Conservation (phyloP, 2,888 invertebrate genomes). For the Druceiella hillmani region DNA sequence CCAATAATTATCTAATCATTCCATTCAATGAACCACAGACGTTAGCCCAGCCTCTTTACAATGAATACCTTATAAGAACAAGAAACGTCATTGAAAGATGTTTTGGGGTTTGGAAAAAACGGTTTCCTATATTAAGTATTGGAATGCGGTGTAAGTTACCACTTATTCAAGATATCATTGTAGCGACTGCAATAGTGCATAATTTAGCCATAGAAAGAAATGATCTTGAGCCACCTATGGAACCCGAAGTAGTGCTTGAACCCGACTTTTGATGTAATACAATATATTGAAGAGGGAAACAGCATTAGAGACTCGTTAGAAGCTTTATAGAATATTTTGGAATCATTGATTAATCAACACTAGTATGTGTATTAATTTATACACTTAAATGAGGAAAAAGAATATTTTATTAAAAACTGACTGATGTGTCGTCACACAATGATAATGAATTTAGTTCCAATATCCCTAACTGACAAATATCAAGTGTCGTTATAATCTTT, state of each 20-base stretch:
- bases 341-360: too few species aligned
- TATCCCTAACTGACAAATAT: too few species aligned
- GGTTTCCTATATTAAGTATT: conserved; percentile 18
- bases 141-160: conserved; percentile 13
- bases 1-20: conserved; percentile 12
- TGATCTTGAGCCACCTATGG: conserved; percentile 6
- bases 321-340: too few species aligned
- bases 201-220: conserved; percentile 13
- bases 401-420: too few species aligned
- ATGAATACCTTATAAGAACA: conserved; percentile 14
- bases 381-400: too few species aligned
- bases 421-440: too few species aligned
- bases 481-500: too few species aligned
- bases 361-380: too few species aligned
- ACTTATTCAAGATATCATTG: conserved; percentile 14
- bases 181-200: conserved; percentile 16
- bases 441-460: too few species aligned
- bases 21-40: conserved; percentile 13
- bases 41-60: conserved; percentile 13
- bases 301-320: too few species aligned
- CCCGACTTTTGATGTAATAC: too few species aligned
- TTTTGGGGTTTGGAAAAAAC: conserved; percentile 14
- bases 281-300: too few species aligned
- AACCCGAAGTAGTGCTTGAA: conserved; percentile 4
- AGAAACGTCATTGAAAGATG: conserved; percentile 15